Base-by-base conservation (phyloP, 1,140 invertebrate species). In the Drosophila asahinai region DNA sequence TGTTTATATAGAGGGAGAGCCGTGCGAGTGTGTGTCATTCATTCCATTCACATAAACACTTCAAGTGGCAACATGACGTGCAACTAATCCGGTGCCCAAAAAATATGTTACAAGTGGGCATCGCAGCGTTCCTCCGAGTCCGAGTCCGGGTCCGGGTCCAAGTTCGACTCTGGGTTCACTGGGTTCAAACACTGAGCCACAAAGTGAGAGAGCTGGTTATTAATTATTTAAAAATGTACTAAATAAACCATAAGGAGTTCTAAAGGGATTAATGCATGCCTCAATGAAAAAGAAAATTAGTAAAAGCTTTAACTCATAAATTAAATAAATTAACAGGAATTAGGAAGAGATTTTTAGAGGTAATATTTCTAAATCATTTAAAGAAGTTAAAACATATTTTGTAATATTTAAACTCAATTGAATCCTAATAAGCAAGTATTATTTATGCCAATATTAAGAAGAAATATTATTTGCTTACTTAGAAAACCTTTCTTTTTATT, bases 1-100 rank as follows among this genome's bases (percentile, higher is more conserved):
- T 42, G 36, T 74, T 49, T 48, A 33, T 63, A 45, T 63, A 33
- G 30, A 33, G 30, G 0, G 30, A 36, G 33, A 36, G 33, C 9
- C 33, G 33, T 36, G 33, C 33, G 9, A 36, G 33, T 36, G 9
- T 11, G 33, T 36, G 33, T 11, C 63, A 40, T 49, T 68, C 48
- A 59, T 52, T 71, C 63, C 72, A 75, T 74, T 81, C 86, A 91
- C 83, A 91, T 91, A 91, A 91, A 87, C 87, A 91, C 83, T 86
- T 91, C 83, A 91, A 92, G 83, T 92, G 91, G 83, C 86, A 92
- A 92, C 91, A 92, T 92, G 83, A 91, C 86, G 86, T 91, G 75
- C 86, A 82, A 90, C 86, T 90, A 90, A 90, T 90, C 86, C 86
- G 78, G 79, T 84, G 81, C 84, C 81, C 86, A 89, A 89, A 89